Percentiles rank a stretch among this genome's conserved stretches.
Conservation (phyloP, 2,888 invertebrate species). For the Cetonia aurata region DNA sequence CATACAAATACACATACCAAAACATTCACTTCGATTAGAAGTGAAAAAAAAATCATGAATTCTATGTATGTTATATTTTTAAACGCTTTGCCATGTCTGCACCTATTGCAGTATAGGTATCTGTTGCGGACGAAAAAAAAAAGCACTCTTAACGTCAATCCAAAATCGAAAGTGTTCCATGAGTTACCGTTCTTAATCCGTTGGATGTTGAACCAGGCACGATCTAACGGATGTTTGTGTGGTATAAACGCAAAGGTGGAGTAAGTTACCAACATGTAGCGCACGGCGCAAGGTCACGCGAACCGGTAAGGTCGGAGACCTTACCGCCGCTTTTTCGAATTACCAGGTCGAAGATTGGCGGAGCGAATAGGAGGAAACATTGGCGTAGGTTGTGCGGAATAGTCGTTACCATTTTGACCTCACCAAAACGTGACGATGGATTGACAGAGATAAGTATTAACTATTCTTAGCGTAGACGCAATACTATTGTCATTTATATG, state of each 20-base stretch:
- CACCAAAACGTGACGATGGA: not conserved
- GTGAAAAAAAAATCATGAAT: slow-evolving; percentile 48
- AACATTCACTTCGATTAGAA: slow-evolving; percentile 54
- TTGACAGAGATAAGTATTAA: not conserved
- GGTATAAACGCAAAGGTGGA: not conserved
- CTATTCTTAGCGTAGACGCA: not conserved
- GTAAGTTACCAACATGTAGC: slow-evolving; percentile 38
- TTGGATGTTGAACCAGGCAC: not conserved
- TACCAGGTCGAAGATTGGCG: slow-evolving; percentile 18
- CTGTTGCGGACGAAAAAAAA: slow-evolving; percentile 24
- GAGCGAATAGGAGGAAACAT: too few species aligned
- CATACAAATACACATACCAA: slow-evolving; percentile 41
- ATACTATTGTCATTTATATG: not conserved
- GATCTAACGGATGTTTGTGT: not conserved
- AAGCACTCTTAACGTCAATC: not conserved
- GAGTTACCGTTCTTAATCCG: not conserved
- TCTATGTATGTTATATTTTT: slow-evolving; percentile 40
- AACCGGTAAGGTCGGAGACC: slow-evolving; percentile 40
- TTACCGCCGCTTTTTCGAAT: slow-evolving; percentile 5
- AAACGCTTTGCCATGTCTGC: not conserved
- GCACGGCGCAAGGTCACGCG: slow-evolving; percentile 46
- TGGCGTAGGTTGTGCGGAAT: not conserved
- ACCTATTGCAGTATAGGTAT: not conserved
- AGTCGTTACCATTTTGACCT: not conserved
- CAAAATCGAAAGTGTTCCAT: slow-evolving; percentile 47